These are phyloP conservation scores for Agrypnus murinus DNA, from an alignment of 2,888 invertebrate genomes.

Conservation along the genomic window DNA sequence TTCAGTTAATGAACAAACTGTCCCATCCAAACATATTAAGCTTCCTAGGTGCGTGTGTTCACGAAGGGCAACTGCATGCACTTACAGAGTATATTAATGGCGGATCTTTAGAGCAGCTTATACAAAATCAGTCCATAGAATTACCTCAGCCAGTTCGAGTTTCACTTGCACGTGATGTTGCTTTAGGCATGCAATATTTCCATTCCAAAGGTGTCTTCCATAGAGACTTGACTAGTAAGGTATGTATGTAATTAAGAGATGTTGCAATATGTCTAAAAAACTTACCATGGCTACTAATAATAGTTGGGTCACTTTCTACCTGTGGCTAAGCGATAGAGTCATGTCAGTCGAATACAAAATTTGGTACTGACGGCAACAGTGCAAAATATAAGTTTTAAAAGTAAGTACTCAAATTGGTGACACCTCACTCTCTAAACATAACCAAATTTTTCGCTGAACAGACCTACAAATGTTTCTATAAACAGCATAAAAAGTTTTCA, in stretches of 20 bases:
- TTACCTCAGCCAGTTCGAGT: constrained; percentile 88
- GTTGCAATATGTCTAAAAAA: too few species aligned
- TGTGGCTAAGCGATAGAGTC: too few species aligned
- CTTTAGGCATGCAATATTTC: constrained; percentile 93
- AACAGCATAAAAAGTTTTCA: too few species aligned
- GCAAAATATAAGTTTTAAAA: too few species aligned
- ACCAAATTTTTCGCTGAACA: too few species aligned
- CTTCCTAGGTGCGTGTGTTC: constrained; percentile 97
- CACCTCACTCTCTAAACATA: too few species aligned
- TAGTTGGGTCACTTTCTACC: too few species aligned
- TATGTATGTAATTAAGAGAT: constrained; percentile 70
- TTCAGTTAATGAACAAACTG: constrained; percentile 96
- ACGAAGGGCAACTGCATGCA: constrained; percentile 96
- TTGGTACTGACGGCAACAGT: too few species aligned
- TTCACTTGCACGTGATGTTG: constrained; percentile 90
- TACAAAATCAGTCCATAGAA: constrained; percentile 82
- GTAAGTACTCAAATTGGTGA: too few species aligned
- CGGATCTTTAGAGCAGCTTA: constrained; percentile 93
- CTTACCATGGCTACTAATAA: too few species aligned
- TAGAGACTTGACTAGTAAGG: constrained; percentile 96
- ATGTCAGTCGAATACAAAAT: too few species aligned
- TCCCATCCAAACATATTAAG: constrained; percentile 96
- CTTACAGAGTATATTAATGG: constrained; percentile 97
- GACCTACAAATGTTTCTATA: too few species aligned
- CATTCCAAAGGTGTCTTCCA: constrained; percentile 96